Conservation (phyloP, 2,797 vertebrate species). For the Myripristis murdjan region DNA sequence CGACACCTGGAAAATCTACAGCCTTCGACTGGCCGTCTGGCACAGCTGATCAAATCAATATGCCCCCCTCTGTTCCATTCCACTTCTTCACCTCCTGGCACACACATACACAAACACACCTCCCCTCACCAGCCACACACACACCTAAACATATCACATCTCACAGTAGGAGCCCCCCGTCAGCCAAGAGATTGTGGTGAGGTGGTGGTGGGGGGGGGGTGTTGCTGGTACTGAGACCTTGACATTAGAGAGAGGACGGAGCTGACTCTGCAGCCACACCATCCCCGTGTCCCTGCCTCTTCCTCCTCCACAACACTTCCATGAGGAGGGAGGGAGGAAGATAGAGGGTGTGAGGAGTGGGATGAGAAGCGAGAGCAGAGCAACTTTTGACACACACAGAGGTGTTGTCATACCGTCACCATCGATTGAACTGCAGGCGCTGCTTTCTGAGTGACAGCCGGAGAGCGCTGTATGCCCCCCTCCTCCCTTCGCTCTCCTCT, state of each 20-base stretch:
- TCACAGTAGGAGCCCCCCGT: slow-evolving; percentile 10
- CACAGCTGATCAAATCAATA: slow-evolving; percentile 77
- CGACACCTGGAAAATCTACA: slow-evolving; percentile 70
- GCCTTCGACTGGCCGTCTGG: slow-evolving; percentile 71
- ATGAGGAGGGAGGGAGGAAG: slow-evolving; percentile 7
- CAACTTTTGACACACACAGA: slow-evolving; percentile 69
- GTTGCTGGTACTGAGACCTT: slow-evolving; percentile 66
- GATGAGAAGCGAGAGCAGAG: slow-evolving; percentile 48
- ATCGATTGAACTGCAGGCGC: slow-evolving; percentile 78
- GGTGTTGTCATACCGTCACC: slow-evolving; percentile 71
- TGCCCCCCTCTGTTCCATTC: slow-evolving; percentile 47
- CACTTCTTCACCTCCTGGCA: slow-evolving; percentile 7
- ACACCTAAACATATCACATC: slow-evolving; percentile 19
- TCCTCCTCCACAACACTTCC: slow-evolving; percentile 35
- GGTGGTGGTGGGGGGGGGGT: slow-evolving; percentile 3
- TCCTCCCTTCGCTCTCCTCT: slow-evolving; percentile 5
- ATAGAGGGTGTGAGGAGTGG: slow-evolving; percentile 41
- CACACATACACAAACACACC: slow-evolving; percentile 45
- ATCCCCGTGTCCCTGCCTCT: slow-evolving; percentile 12
- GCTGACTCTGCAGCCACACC: slow-evolving; percentile 75
- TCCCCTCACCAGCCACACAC: slow-evolving; percentile 12
- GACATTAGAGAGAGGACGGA: slow-evolving; percentile 70
- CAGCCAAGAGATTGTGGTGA: slow-evolving; percentile 46
- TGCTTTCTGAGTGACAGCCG: slow-evolving; percentile 69
- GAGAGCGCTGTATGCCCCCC: slow-evolving; percentile 37